Evolutionary conservation across 2,113 vertebrate genomes (phyloP), one percentile per base, ranked within the genome.

Genomic region (Vulpes lagopus): DNA sequence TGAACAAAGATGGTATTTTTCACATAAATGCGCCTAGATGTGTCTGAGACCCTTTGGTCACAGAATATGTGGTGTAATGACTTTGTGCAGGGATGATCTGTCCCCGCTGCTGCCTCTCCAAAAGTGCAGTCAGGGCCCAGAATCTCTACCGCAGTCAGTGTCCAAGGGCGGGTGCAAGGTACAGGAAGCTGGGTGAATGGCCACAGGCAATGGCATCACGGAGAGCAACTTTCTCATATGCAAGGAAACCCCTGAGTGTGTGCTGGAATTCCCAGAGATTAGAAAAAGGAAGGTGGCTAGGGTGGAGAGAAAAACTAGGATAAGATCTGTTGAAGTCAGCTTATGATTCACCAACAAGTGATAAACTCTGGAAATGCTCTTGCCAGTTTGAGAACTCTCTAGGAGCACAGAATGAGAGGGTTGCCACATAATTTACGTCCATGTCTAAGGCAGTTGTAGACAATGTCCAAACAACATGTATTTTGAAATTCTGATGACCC

Each of bases 131-230:
- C 22, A 73, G 27, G 43, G 14, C 25, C 8, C 17, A 2, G 32
- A 62, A 32, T 49, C 57, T n/a, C 19, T 32, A 38, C 14, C 30
- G 27, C 3, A 20, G 43, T 64, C 43, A 53, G 30, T 30, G 59
- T 51, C n/a, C 32, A 2, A 51, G 11, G 35, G 16, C 22, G 19
- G 51, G 85, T 23, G n/a, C 20, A 22, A 67, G 22, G 74, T 20
- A 53, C 3, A 32, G 51, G 1, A 0, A 32, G 51, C 1, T 0
- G 2, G 7, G 38, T 32, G 83, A 32, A 74, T 0, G 11, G 62
- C 43, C 6, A 30, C 30, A 20, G 30, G 14, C 71, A 14, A 73
- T 4, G 4, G n/a, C 19, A 32, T 0, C 3, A 5, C 2, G 15
- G 22, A 17, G 69, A 62, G n/a, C 60, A 74, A 64, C 62, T 59